phyloP scores from a whole-genome alignment of 2,113 vertebrate genomes.

The Onychorhynchus coronatus region DNA sequence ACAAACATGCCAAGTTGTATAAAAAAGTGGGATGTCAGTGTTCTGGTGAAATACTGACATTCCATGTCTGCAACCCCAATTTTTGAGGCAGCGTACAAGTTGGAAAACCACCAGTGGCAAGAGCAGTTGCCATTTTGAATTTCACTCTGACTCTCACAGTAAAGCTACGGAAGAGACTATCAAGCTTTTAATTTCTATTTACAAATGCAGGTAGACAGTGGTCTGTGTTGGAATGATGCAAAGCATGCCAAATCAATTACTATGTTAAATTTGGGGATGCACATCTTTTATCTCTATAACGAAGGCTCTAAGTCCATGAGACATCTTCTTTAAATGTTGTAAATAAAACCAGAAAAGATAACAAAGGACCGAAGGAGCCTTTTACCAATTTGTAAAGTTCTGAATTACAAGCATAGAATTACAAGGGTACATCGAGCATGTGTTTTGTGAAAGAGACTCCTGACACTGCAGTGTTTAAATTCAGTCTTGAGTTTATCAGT shows the following conservation, averaged over 20 bases:
- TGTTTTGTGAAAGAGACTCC: neutral
- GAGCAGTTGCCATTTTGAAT: slow-evolving; percentile 76
- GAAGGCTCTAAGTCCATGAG: neutral
- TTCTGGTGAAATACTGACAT: slow-evolving; percentile 31
- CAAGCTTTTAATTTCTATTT: slow-evolving; percentile 34
- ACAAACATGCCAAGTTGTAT: slow-evolving; percentile 70
- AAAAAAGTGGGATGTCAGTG: slow-evolving; percentile 51
- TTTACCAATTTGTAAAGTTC: neutral
- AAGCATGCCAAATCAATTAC: slow-evolving; percentile 29
- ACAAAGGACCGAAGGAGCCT: neutral
- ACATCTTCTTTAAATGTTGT: neutral
- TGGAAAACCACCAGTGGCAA: slow-evolving; percentile 78
- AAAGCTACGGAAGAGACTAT: neutral
- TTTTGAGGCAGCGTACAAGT: slow-evolving; percentile 41
- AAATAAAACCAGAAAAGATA: neutral
- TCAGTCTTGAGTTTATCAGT: neutral
- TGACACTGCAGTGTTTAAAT: neutral
- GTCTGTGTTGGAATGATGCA: neutral
- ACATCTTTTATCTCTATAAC: neutral
- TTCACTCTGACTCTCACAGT: neutral
- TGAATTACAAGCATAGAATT: neutral
- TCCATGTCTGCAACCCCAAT: slow-evolving; percentile 10
- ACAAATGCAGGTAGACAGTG: slow-evolving; percentile 66
- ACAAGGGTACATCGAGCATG: neutral
- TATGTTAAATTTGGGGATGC: neutral